These are phyloP conservation scores for Dissostichus mawsoni DNA, from an alignment of 2,113 vertebrate species.

Conservation along the genomic window DNA sequence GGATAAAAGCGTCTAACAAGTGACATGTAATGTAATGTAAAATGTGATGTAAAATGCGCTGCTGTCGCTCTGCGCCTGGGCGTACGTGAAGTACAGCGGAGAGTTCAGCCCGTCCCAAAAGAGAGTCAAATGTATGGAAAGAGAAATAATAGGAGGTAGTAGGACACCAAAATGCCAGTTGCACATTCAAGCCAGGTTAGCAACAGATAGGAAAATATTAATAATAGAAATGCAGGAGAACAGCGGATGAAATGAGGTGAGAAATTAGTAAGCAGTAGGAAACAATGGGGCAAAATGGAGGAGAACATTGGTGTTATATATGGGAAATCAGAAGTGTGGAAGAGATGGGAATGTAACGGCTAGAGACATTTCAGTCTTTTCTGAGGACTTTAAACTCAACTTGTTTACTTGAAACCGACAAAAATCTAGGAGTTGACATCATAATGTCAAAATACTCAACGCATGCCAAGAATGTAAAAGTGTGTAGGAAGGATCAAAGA, in stretches of 20 bases:
- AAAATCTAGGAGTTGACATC: neutral
- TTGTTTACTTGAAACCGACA: neutral
- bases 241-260: constrained; percentile 4
- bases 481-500: neutral
- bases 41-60: no score
- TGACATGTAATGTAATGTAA: no score
- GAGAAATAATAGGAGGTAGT: neutral
- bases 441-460: neutral
- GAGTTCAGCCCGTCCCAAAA: no score
- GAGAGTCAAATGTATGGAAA: no score
- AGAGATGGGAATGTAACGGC: neutral
- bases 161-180: neutral
- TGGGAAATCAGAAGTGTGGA: neutral
- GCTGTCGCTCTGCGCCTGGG: no score
- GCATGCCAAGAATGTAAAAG: constrained; percentile 5
- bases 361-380: neutral
- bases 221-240: neutral
- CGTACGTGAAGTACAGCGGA: no score
- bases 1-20: no score
- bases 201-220: neutral
- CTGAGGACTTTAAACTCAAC: no score
- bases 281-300: neutral
- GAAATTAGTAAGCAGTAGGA: constrained; percentile 15
- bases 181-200: neutral
- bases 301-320: neutral